Evolutionary conservation across 2,888 invertebrate species (phyloP).

Genomic region (Carabus problematicus): DNA sequence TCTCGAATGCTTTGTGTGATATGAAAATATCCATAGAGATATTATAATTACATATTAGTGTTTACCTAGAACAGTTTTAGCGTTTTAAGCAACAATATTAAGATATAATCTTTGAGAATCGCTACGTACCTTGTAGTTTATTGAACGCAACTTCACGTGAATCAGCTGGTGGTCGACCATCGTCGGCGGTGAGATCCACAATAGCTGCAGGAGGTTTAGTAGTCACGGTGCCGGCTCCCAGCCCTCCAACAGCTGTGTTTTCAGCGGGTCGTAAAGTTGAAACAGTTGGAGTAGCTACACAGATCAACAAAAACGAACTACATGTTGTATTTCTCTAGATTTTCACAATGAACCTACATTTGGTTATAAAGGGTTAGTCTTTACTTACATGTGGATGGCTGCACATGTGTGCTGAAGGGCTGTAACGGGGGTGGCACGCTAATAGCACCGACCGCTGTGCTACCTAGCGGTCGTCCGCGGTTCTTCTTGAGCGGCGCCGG

Average conservation of each 20-base stretch:
- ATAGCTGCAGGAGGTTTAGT: constrained; percentile 60
- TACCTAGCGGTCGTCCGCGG: constrained; percentile 1
- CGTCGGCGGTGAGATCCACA: constrained; percentile 71
- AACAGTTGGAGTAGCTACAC: background rate
- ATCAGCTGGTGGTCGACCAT: constrained; percentile 69
- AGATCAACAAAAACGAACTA: background rate
- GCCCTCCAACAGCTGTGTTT: constrained; percentile 74
- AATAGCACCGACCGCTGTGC: constrained; percentile 10
- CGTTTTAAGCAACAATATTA: too few relatives aligned
- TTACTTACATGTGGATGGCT: constrained; percentile 14
- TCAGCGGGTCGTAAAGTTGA: constrained; percentile 69
- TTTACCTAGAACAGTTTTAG: too few relatives aligned
- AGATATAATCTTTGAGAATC: too few relatives aligned
- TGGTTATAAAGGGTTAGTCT: background rate
- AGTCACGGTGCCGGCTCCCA: constrained; percentile 68
- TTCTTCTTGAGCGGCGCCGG: background rate
- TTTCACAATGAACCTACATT: background rate
- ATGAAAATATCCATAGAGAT: too few relatives aligned
- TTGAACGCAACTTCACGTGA: constrained; percentile 78
- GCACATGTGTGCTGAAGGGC: constrained; percentile 17
- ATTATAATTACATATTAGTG: too few relatives aligned
- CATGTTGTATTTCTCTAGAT: background rate
- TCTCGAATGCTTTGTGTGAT: background rate
- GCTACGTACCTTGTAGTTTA: constrained; percentile 71
- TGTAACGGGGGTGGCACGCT: constrained; percentile 28